These are phyloP conservation scores for Heteromyza rotundicornis DNA, from an alignment of 2,888 invertebrate genomes.

Conservation along the genomic window DNA sequence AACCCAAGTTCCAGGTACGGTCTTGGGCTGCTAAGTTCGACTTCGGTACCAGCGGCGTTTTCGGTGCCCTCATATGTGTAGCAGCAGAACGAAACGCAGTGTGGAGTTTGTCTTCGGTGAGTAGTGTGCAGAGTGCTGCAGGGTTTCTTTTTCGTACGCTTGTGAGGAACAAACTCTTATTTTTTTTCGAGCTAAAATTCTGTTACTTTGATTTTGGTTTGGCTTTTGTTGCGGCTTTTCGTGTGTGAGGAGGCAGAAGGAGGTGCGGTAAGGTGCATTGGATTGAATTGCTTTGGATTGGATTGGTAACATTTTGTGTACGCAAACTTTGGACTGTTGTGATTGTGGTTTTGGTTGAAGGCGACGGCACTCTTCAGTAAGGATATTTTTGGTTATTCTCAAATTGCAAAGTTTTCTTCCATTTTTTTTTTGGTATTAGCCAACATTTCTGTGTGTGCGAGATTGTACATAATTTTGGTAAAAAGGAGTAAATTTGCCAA, in stretches of 20 bases:
- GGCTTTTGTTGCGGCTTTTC: background rate
- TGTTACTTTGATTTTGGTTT: slow-evolving; percentile 3
- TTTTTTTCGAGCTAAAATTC: background rate
- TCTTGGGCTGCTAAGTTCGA: background rate
- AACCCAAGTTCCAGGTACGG: background rate
- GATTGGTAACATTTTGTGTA: slow-evolving; percentile 4
- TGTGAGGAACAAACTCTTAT: background rate
- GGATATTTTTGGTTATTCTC: background rate
- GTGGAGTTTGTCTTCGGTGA: background rate
- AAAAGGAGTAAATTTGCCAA: background rate
- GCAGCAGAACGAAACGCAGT: too few species aligned
- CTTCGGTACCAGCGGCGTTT: too few species aligned
- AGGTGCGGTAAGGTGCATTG: too few species aligned
- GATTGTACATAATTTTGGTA: too few species aligned
- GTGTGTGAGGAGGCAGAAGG: too few species aligned
- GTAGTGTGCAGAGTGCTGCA: background rate
- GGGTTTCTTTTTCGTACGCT: too few species aligned
- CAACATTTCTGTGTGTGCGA: too few species aligned
- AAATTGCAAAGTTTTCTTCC: background rate
- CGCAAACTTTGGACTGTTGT: slow-evolving; percentile 8
- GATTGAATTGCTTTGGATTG: too few species aligned
- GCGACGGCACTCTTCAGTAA: background rate
- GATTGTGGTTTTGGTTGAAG: background rate
- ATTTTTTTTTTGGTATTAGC: too few species aligned
- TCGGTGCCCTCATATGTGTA: too few species aligned